A percentile compares a stretch with the other conserved stretches of the same genome.
phyloP scores from a whole-genome alignment of 2,113 vertebrate genomes.

The Rhodinocichla rosea region DNA sequence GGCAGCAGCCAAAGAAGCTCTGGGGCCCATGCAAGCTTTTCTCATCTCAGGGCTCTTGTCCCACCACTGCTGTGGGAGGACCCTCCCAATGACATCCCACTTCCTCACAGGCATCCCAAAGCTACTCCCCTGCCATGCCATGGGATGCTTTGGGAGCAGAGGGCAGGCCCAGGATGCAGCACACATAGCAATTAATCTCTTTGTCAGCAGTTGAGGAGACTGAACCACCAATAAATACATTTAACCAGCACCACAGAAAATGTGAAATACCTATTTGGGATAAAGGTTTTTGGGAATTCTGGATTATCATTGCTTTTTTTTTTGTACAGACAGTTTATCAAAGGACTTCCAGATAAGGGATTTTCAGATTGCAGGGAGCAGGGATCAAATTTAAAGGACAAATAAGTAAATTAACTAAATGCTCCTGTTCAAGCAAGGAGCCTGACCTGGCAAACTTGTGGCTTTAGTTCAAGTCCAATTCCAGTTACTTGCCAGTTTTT shows the following conservation, averaged over 20 bases:
- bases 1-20: background rate
- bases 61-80: background rate
- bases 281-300: background rate
- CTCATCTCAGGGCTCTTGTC: background rate
- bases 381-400: background rate
- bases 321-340: background rate
- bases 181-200: background rate
- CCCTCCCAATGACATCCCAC: background rate
- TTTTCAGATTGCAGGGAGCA: background rate
- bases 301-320: background rate
- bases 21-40: background rate
- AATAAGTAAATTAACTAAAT: background rate
- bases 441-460: background rate
- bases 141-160: background rate
- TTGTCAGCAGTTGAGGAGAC: background rate
- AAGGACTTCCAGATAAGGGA: background rate
- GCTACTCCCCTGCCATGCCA: background rate
- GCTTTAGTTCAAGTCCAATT: background rate
- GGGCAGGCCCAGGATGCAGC: background rate
- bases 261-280: background rate
- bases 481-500: background rate
- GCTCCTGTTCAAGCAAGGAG: background rate
- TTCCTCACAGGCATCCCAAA: background rate
- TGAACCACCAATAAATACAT: background rate
- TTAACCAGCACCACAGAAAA: background rate